Evolutionary conservation across 2,113 vertebrate genomes (phyloP), one percentile per base, ranked within the genome.

Genomic region (Rhabdomys dilectus): DNA sequence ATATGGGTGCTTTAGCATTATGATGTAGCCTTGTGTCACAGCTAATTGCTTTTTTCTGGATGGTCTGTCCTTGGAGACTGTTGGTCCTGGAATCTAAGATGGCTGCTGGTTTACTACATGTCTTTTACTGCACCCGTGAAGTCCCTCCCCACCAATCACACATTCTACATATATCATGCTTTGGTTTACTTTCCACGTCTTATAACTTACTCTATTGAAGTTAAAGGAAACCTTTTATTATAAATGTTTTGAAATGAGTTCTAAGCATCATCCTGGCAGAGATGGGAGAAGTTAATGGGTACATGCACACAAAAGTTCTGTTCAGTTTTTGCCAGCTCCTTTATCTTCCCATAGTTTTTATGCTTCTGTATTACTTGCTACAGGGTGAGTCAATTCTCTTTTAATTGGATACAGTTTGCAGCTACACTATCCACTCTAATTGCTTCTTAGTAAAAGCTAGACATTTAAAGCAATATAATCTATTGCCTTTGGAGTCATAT

Each of bases 371-470:
- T 34, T 94, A 91, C 75, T 77, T 95, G 86, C 94, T 81, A 56
- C 56, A 10, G 11, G 13, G 19, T 87, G 81, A 77, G 72, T 85
- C 94, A 88, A 21, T 75, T 88, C 62, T 56, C 80, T 95, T 94
- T 97, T 66, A 87, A 60, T 87, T 91, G 81, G 72, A 92, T 89
- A 31, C 92, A 95, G 95, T 96, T 95, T 96, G 76, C 29, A 95
- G 88, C 39, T 80, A 86, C 60, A 76, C 92, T 93, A 94, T 72
- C 58, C 39, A 89, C 56, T 91, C 88, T 97, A 93, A 96, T 76
- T 58, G 68, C 73, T 66, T 82, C 11, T 82, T 34, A 16, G 29
- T 95, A n/a, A 91, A 88, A 96, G 19, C 8, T 42, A 19, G 22
- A n/a, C 26, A 62, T 70, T 95, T 77, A 15, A 93, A 91, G 60